Conservation (phyloP, 2,888 invertebrate genomes). For the Apoda limacodes region DNA sequence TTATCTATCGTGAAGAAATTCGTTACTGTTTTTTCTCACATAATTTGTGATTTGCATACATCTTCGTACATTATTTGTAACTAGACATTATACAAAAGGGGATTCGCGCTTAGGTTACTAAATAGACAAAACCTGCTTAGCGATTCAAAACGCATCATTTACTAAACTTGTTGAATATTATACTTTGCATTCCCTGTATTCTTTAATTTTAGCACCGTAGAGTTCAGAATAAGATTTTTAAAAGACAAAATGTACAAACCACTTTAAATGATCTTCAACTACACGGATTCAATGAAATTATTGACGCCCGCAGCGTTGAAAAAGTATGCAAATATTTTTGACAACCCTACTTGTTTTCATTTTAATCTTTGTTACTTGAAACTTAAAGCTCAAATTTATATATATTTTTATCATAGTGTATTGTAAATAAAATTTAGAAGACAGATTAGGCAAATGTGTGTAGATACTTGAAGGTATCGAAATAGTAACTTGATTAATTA, state of each 20-base stretch:
- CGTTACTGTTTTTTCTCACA: conserved; percentile 44
- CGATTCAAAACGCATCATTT: conserved; percentile 39
- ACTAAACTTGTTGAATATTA: conserved; percentile 11
- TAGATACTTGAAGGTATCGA: background rate
- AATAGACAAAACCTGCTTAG: conserved; percentile 64
- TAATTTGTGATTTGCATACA: conserved; percentile 34
- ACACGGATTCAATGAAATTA: too few species aligned
- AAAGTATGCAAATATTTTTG: conserved; percentile 24
- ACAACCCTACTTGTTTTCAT: conserved; percentile 12
- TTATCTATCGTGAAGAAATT: too few species aligned
- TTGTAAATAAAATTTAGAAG: background rate
- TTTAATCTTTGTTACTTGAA: background rate
- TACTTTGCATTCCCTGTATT: too few species aligned
- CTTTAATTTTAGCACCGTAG: too few species aligned
- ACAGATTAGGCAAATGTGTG: background rate
- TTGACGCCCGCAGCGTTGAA: conserved; percentile 22
- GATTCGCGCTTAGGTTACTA: too few species aligned
- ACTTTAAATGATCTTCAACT: too few species aligned
- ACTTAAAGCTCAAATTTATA: background rate
- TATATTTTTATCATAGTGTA: background rate
- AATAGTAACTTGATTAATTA: conserved; percentile 23
- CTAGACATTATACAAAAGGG: conserved; percentile 40
- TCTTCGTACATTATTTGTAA: conserved; percentile 22
- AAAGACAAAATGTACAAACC: too few species aligned
- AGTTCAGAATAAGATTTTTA: too few species aligned